phyloP scores from a whole-genome alignment of 2,113 vertebrate species.

The Notothenia rossii region DNA sequence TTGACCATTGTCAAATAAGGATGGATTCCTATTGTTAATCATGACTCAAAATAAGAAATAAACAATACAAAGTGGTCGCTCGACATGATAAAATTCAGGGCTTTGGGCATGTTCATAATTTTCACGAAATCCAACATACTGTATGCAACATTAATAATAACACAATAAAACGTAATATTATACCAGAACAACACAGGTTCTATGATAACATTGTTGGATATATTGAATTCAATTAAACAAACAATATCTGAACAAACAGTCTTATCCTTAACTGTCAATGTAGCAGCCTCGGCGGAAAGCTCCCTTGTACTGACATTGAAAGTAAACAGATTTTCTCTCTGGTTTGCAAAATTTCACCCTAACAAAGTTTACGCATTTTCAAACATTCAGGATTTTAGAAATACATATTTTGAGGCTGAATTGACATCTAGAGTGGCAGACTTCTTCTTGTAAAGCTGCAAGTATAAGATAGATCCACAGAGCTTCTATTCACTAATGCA shows the following conservation, averaged over 20 bases:
- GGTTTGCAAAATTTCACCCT: slow-evolving; percentile 28
- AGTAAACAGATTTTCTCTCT: background rate
- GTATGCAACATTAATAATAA: no score
- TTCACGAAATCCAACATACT: no score
- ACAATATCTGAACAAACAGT: slow-evolving; percentile 50
- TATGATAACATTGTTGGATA: no score
- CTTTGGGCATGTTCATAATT: no score
- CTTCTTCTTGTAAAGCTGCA: slow-evolving; percentile 16
- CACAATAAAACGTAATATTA: no score
- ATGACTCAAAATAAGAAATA: no score
- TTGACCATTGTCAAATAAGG: no score
- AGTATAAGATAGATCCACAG: slow-evolving; percentile 8
- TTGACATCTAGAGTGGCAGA: slow-evolving; percentile 2
- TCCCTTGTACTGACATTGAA: slow-evolving; percentile 12
- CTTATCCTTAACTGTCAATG: slow-evolving; percentile 29
- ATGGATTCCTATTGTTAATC: background rate
- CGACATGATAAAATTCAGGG: no score
- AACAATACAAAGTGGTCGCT: no score
- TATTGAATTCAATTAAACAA: slow-evolving; percentile 22
- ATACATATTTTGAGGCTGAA: slow-evolving; percentile 6
- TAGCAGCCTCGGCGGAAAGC: slow-evolving; percentile 23
- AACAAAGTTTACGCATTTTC: slow-evolving; percentile 18
- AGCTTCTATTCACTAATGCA: slow-evolving; percentile 25
- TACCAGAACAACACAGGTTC: no score
- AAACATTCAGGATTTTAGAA: slow-evolving; percentile 6